phyloP scores from a whole-genome alignment of 2,113 vertebrate genomes.

The Oriolus oriolus region DNA sequence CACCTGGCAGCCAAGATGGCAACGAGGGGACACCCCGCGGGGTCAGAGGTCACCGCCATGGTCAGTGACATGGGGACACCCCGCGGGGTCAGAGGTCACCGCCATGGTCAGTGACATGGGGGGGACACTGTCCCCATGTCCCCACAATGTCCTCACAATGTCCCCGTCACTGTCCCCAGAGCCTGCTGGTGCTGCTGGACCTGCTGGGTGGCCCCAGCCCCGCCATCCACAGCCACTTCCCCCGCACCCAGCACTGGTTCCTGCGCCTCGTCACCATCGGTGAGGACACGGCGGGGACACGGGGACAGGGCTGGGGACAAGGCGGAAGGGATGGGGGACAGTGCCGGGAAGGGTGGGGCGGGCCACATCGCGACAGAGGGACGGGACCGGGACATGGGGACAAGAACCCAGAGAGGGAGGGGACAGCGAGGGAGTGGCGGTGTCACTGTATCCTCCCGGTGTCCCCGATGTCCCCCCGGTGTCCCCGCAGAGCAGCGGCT shows the following conservation, averaged over 20 bases:
- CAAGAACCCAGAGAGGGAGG: neutral
- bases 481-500: slow-evolving; percentile 79
- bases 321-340: neutral
- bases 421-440: neutral
- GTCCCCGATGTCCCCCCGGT: neutral
- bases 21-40: slow-evolving; percentile 55
- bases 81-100: neutral
- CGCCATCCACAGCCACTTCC: slow-evolving; percentile 84
- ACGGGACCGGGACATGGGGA: neutral
- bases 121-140: neutral
- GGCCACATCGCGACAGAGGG: no score
- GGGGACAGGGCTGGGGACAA: neutral
- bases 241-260: slow-evolving; percentile 85
- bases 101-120: no score
- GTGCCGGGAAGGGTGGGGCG: no score
- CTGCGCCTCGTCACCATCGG: slow-evolving; percentile 81
- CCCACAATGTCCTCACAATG: neutral
- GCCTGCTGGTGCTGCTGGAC: slow-evolving; percentile 86
- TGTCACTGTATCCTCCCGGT: neutral
- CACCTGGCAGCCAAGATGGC: slow-evolving; percentile 84
- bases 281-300: neutral
- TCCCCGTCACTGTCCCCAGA: neutral
- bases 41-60: slow-evolving; percentile 78
- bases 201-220: slow-evolving; percentile 82
- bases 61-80: neutral